These are phyloP conservation scores for Polymixis lichenea DNA, from an alignment of 2,888 invertebrate genomes.

Conservation along the genomic window DNA sequence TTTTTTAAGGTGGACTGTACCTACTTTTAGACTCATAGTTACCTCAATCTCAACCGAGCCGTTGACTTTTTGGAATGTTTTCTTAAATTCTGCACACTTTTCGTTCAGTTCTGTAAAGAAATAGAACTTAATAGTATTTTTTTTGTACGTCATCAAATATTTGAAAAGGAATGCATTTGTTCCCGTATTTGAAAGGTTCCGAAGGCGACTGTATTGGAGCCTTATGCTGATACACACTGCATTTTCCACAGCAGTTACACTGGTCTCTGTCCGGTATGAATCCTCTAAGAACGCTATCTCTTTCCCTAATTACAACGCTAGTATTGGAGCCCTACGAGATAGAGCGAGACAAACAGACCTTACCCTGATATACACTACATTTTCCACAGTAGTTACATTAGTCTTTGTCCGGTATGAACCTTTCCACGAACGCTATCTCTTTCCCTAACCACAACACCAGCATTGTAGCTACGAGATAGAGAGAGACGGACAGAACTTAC, in stretches of 20 bases:
- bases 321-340: not conserved
- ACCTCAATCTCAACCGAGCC: conserved; percentile 84
- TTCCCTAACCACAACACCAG: not conserved
- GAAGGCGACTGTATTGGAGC: no score
- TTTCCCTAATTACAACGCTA: not conserved
- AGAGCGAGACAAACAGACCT: conserved; percentile 62
- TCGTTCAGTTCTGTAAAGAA: conserved; percentile 80
- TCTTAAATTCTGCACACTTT: conserved; percentile 87
- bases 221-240: conserved; percentile 84
- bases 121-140: no score
- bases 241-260: conserved; percentile 86
- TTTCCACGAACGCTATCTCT: not conserved
- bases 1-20: not conserved
- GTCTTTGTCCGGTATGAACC: conserved; percentile 76
- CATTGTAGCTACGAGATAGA: not conserved
- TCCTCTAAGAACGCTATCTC: no score
- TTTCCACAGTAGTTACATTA: conserved; percentile 85
- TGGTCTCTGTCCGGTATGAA: conserved; percentile 80
- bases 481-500: conserved; percentile 70
- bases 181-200: no score
- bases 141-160: no score
- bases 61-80: conserved; percentile 77
- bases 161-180: not conserved
- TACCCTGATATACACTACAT: conserved; percentile 83
- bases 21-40: conserved; percentile 12